A percentile compares a stretch with the other conserved stretches of the same genome.
Evolutionary conservation across 2,888 invertebrate genomes (phyloP).

Genomic region (Baronia brevicornis): DNA sequence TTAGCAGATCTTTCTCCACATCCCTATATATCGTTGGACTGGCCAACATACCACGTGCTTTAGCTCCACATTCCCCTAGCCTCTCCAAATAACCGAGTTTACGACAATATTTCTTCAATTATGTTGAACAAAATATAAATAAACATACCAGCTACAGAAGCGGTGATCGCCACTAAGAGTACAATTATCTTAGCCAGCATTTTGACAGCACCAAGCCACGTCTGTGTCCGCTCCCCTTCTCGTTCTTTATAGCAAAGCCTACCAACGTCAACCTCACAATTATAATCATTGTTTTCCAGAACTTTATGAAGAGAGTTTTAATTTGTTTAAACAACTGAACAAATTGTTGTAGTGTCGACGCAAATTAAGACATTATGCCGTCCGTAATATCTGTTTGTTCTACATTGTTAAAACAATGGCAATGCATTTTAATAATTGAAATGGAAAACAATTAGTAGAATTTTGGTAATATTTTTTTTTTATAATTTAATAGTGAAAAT

Average conservation of each 20-base stretch:
- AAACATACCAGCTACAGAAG: conserved; percentile 8
- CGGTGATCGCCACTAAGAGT: not conserved
- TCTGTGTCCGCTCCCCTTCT: too few relatives aligned
- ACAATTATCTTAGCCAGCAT: conserved; percentile 8
- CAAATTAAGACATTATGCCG: not conserved
- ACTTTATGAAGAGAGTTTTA: conserved; percentile 16
- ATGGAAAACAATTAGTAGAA: not conserved
- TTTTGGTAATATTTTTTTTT: not conserved
- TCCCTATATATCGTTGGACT: too few relatives aligned
- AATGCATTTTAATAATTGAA: not conserved
- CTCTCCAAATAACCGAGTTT: too few relatives aligned
- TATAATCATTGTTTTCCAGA: conserved; percentile 12
- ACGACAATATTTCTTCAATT: too few relatives aligned
- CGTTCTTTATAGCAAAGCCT: too few relatives aligned
- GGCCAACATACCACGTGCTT: too few relatives aligned
- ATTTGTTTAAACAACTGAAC: conserved; percentile 18
- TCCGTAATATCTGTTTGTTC: not conserved
- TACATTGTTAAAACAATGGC: too few relatives aligned
- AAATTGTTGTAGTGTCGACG: conserved; percentile 7
- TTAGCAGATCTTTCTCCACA: too few relatives aligned
- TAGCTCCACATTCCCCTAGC: too few relatives aligned
- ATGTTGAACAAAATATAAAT: too few relatives aligned
- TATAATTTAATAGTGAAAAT: too few relatives aligned
- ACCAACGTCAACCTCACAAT: too few relatives aligned
- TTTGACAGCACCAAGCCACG: not conserved